These are phyloP conservation scores for Ephydatia muelleri DNA, from an alignment of 37 sponge, comb jelly and placozoan genomes.

Conservation along the genomic window DNA sequence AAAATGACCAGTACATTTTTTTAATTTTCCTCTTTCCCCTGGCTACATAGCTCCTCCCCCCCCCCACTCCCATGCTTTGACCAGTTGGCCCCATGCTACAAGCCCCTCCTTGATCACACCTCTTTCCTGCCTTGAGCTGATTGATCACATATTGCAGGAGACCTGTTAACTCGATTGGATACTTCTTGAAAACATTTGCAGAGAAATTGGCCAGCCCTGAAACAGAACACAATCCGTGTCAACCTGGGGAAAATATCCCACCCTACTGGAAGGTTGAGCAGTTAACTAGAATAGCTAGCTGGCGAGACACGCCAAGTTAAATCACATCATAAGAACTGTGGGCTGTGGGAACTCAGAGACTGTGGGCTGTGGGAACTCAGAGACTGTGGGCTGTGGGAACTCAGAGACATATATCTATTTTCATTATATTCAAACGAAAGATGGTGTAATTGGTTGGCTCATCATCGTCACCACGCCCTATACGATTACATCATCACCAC, in stretches of 20 bases:
- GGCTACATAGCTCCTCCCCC: background rate
- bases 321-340: too few relatives aligned
- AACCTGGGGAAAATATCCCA: background rate
- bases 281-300: too few relatives aligned
- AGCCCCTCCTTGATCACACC: conserved; percentile 28
- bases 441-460: background rate
- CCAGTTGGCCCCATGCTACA: background rate
- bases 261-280: too few relatives aligned
- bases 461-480: background rate
- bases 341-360: too few relatives aligned
- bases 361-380: too few relatives aligned
- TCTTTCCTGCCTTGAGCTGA: conserved; percentile 97
- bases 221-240: background rate
- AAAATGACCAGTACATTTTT: background rate
- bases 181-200: conserved; percentile 95
- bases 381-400: too few relatives aligned
- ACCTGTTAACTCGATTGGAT: conserved; percentile 84
- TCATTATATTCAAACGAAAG: background rate
- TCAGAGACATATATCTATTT: background rate
- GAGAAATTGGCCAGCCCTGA: conserved; percentile 91
- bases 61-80: background rate
- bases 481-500: too few relatives aligned
- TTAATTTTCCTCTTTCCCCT: too few relatives aligned
- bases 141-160: conserved; percentile 96
- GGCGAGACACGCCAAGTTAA: too few relatives aligned